A percentile compares a stretch with the other conserved stretches of the same genome.
Conservation (phyloP, 2,888 invertebrate species). For the Himalopsyche kuldschensis region DNA sequence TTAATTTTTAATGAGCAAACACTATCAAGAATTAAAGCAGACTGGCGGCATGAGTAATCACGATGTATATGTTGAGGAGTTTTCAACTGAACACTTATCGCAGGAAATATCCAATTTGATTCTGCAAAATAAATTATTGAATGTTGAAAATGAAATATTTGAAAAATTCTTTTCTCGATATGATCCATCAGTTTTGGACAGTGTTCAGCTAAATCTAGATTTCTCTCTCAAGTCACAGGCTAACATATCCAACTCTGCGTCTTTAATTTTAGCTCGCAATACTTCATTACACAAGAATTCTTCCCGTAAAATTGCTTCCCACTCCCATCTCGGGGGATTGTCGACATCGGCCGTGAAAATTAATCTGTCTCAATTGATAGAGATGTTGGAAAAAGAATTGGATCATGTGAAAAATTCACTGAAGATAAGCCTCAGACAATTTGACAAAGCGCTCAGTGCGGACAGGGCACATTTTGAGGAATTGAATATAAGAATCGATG, state of each 20-base stretch:
- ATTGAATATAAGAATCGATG: slow-evolving; percentile 7
- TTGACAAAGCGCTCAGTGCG: background rate
- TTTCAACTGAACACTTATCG: slow-evolving; percentile 15
- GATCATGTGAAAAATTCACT: slow-evolving; percentile 10
- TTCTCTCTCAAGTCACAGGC: background rate
- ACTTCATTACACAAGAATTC: background rate
- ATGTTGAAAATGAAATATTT: slow-evolving; percentile 22
- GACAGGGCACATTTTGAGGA: slow-evolving; percentile 18
- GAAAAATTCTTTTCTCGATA: slow-evolving; percentile 15
- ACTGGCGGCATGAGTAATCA: background rate
- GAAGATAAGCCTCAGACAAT: background rate
- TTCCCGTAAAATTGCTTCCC: slow-evolving; percentile 8
- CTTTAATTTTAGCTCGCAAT: background rate
- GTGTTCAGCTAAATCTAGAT: slow-evolving; percentile 19
- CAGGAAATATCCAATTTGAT: slow-evolving; percentile 8
- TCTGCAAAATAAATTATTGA: slow-evolving; percentile 22
- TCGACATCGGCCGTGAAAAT: background rate
- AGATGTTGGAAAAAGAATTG: slow-evolving; percentile 20
- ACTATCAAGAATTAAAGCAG: background rate
- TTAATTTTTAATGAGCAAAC: background rate
- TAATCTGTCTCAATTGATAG: slow-evolving; percentile 9
- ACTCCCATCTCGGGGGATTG: slow-evolving; percentile 10
- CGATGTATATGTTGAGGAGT: slow-evolving; percentile 22
- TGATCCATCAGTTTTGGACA: slow-evolving; percentile 17
- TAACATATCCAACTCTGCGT: background rate